Base-by-base conservation (phyloP, 2,888 invertebrate species). In the Andrena camellia region DNA sequence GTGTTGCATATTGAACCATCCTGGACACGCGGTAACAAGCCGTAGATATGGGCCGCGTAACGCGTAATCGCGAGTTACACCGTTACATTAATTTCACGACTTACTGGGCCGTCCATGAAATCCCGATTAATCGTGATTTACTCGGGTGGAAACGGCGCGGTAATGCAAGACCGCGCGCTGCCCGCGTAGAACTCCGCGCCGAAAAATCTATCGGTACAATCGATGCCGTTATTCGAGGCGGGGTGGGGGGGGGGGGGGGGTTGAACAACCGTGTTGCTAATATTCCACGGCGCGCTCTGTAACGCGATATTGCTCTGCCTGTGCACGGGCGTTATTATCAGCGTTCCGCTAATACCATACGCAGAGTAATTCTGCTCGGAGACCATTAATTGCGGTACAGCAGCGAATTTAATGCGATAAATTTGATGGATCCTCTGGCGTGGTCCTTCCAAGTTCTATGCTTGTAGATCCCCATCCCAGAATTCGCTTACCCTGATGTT, bases 41-140 rank as follows among this genome's bases (percentile, higher is more conserved):
- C 26, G 48, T 10, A 66, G 69, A 71, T 82, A 82, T 26, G 63
- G 23, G 42, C 33, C 68, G 4, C 63, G 82, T 74, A 75, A 62
- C 62, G 67, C 70, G 74, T 83, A 83, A 83, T 76, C 76, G 76
- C 76, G 76, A 83, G 64, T 82, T 82, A 82, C 71, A 76, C 31
- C 68, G 83, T 82, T 83, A 83, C 83, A 82, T 82, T 83, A 83
- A 83, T 83, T 82, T 76, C 76, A 52, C 82, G 76, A 83, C 83
- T 83, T 82, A 83, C 83, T 33, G 63, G 26, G 42, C 52, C 71
- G 71, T 71, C 77, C 70, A 66, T 77, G 83, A 77, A 83, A 83
- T 66, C 69, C 52, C 77, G 54, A 83, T 83, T 83, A 83, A 83
- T 83, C 77, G 50, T 57, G 72, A 83, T 83, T 83, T 73, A 73